Percentiles rank a stretch among this genome's conserved stretches.
Evolutionary conservation across 1,140 invertebrate genomes (phyloP).

Genomic region (Adoxophyes honmai): DNA sequence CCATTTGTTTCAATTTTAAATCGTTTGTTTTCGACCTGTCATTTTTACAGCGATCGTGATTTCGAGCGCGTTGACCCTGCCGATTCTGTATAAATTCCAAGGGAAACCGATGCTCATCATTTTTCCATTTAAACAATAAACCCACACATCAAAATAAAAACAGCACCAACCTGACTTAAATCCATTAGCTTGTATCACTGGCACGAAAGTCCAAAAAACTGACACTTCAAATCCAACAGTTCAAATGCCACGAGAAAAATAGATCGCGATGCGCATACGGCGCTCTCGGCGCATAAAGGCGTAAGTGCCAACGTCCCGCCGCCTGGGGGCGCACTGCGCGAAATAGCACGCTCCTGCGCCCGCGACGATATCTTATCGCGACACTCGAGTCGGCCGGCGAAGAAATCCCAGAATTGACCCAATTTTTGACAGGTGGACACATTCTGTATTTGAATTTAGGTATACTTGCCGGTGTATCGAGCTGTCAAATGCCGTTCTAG

Average conservation of each 20-base stretch:
- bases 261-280: slow-evolving; percentile 1
- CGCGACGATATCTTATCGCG: background rate
- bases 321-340: slow-evolving; percentile 10
- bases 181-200: slow-evolving; percentile 19
- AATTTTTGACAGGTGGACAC: too few relatives aligned
- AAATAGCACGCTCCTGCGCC: slow-evolving; percentile 8
- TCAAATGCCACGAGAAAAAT: background rate
- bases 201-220: background rate
- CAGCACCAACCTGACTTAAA: slow-evolving; percentile 30
- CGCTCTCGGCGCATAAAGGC: background rate
- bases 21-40: too few relatives aligned
- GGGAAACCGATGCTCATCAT: too few relatives aligned
- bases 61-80: too few relatives aligned
- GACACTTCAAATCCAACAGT: background rate
- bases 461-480: too few relatives aligned
- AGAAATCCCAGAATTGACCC: background rate
- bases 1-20: too few relatives aligned
- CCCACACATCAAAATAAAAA: slow-evolving; percentile 29
- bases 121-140: too few relatives aligned
- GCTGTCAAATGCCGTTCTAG: too few relatives aligned
- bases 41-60: too few relatives aligned
- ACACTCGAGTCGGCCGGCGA: background rate
- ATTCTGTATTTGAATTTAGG: too few relatives aligned
- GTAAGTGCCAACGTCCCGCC: slow-evolving; percentile 10
- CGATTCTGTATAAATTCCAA: too few relatives aligned